phyloP scores from a whole-genome alignment of 2,113 vertebrate species.

The Solenodon paradoxus region DNA sequence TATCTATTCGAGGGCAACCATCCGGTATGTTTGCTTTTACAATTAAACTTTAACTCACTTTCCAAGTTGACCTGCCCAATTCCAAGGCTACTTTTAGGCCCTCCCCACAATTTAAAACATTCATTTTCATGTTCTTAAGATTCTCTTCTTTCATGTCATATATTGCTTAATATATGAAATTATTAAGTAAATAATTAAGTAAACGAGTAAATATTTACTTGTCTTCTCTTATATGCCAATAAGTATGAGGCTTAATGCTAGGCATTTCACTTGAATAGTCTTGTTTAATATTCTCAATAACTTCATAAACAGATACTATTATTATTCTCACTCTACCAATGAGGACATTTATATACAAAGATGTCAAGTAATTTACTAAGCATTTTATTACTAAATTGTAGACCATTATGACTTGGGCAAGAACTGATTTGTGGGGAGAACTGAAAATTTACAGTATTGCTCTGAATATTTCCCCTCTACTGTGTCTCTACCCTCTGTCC shows the following conservation, averaged over 20 bases:
- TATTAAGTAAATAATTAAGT: too few relatives aligned
- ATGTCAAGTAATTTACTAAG: neutral
- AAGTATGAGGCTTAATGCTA: neutral
- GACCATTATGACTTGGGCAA: too few relatives aligned
- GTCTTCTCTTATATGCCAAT: neutral
- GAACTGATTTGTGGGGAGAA: neutral
- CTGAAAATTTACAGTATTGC: neutral
- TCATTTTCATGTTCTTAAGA: neutral
- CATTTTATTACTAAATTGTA: neutral
- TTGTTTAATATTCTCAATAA: neutral
- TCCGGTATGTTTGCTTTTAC: neutral
- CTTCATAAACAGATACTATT: neutral
- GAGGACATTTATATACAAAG: neutral
- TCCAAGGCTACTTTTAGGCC: neutral
- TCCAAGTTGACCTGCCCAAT: neutral
- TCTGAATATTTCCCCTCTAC: neutral
- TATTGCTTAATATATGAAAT: neutral
- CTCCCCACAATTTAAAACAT: neutral
- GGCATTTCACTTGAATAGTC: neutral
- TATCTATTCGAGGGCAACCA: neutral
- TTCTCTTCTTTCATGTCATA: neutral
- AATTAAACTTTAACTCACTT: neutral
- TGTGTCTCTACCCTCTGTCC: neutral
- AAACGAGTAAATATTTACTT: neutral
- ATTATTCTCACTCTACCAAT: neutral